Base-by-base conservation (phyloP, 2,797 vertebrate species). In the Enteromius fasciolatus region DNA sequence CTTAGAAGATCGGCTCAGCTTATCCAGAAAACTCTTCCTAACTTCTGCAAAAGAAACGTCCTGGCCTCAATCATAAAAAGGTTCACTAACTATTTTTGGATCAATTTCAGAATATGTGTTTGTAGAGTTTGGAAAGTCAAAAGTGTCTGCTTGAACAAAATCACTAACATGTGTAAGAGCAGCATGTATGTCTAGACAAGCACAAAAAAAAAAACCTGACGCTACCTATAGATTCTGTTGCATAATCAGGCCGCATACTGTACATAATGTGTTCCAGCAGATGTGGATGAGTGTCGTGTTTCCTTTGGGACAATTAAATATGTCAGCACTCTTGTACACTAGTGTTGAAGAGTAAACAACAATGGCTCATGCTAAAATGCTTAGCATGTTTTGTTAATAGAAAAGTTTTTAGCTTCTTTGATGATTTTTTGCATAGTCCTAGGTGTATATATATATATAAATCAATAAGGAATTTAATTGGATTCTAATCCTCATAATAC, bases 191-290 rank as follows among this genome's bases (percentile, higher is more conserved):
- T 85, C 68, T 68, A 68, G 25, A 80, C 46, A 10, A 36, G 39
- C 77, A 79, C 59, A 80, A 63, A 67, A 61, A 67, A 61, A 18
- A 72, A 78, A 73, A 4, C 36, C 17, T 3, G 3, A 33, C 1
- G 12, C 63, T 54, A 50, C 52, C 25, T 28, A 59, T 64, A 78
- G 17, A n/a, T 5, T 74, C 31, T 66, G 44, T 86, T 87, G 67
- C 67, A 72, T 73, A 80, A 86, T 68, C 14, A 39, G 23, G 11
- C 50, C 5, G 36, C 18, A 41, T 74, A 8, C 17, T 52, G 57
- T 67, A 36, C 59, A 61, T 72, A 64, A 25, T 39, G 15, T 17
- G 57, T 46, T 57, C 48, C 69, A 63, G 50, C 54, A 20, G 69
- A 36, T 50, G 50, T 68, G 48, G n/a, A 77, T 36, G 67, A 61